A percentile compares a stretch with the other conserved stretches of the same genome.
Evolutionary conservation across 2,113 vertebrate species (phyloP).

Genomic region (Elgaria multicarinata): DNA sequence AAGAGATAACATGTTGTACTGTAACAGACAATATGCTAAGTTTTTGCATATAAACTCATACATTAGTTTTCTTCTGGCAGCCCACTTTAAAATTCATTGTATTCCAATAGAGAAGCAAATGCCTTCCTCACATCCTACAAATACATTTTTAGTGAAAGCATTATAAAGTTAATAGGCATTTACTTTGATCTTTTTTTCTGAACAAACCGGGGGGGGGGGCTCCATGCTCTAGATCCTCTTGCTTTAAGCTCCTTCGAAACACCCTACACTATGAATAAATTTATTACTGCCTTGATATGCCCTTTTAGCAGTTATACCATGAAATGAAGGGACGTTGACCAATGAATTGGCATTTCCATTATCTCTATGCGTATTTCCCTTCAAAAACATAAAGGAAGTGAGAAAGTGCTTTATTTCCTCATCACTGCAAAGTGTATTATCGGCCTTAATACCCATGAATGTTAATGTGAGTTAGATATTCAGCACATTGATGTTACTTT

Average conservation of each 20-base stretch:
- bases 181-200: constrained; percentile 56
- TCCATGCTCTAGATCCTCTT: constrained; percentile 41
- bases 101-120: constrained; percentile 10
- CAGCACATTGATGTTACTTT: background rate
- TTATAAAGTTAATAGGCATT: constrained; percentile 62
- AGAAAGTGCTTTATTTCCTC: constrained; percentile 8
- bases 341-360: constrained; percentile 49
- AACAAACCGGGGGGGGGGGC: constrained; percentile 50
- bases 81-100: constrained; percentile 32
- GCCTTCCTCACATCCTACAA: constrained; percentile 8
- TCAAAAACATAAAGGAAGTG: constrained; percentile 17
- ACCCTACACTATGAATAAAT: constrained; percentile 46
- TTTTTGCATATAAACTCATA: constrained; percentile 39
- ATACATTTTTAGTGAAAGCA: constrained; percentile 27
- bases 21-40: constrained; percentile 28
- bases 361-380: background rate
- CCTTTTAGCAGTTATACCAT: constrained; percentile 30
- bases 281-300: constrained; percentile 12
- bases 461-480: constrained; percentile 42
- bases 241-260: constrained; percentile 49
- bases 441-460: constrained; percentile 50
- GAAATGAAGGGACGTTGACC: constrained; percentile 36
- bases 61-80: background rate
- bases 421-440: constrained; percentile 33
- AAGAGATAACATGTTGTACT: constrained; percentile 31